A percentile compares a stretch with the other conserved stretches of the same genome.
These are phyloP conservation scores for Artemia franciscana DNA, from an alignment of 1,140 invertebrate species.

Conservation along the genomic window DNA sequence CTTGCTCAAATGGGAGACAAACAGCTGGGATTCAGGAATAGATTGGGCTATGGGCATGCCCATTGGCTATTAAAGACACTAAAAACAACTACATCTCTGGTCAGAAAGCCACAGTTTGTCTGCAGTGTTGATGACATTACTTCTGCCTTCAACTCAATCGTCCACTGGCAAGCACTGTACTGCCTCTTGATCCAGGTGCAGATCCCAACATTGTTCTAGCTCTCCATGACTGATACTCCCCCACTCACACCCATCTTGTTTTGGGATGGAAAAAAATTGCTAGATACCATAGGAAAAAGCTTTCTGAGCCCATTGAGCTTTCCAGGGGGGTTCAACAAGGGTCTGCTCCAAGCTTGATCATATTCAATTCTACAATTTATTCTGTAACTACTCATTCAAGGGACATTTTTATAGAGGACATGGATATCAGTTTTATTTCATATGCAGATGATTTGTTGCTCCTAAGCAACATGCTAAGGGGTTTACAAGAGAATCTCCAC, in stretches of 20 bases:
- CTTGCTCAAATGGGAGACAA: not conserved
- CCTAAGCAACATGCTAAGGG: no score
- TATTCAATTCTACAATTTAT: not conserved
- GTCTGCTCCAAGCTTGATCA: not conserved
- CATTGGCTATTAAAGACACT: not conserved
- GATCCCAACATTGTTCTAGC: not conserved
- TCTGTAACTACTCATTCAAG: not conserved
- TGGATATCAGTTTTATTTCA: no score
- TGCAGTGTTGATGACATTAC: no score
- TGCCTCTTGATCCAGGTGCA: not conserved
- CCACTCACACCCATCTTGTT: not conserved
- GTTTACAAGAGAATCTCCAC: no score
- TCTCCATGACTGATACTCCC: not conserved
- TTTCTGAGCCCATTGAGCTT: not conserved
- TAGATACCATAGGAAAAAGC: not conserved
- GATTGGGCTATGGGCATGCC: not conserved
- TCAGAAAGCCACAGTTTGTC: not conserved
- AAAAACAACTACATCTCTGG: not conserved
- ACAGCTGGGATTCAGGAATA: not conserved
- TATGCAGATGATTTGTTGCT: no score
- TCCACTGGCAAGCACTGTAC: not conserved
- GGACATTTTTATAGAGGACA: no score
- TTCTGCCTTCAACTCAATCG: no score
- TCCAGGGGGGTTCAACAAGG: not conserved
- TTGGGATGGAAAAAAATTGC: not conserved